phyloP scores from a whole-genome alignment of 92 coral and sea anemone genomes.

The Phymanthus crucifer region DNA sequence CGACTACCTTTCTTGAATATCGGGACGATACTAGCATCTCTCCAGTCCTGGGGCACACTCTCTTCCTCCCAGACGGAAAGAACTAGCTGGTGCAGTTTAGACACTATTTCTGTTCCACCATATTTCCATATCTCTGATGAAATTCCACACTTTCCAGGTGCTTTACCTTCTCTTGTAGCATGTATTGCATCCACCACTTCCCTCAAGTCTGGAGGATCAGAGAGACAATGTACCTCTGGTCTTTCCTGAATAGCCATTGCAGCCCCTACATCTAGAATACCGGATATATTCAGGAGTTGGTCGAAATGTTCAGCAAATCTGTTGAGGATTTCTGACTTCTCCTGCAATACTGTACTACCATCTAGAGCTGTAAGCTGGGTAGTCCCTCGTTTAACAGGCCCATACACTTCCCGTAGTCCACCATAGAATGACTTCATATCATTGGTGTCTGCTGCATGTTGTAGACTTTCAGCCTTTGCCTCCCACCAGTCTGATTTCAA shows the following conservation, averaged over 20 bases:
- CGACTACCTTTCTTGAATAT: constrained; percentile 2
- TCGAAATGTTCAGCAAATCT: constrained; percentile 21
- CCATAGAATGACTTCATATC: constrained; percentile 33
- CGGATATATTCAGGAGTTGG: constrained; percentile 25
- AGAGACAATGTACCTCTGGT: neutral
- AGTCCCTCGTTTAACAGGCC: constrained; percentile 15
- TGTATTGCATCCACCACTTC: neutral
- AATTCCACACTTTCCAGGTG: constrained; percentile 11
- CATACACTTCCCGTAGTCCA: constrained; percentile 23
- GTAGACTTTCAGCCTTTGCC: neutral
- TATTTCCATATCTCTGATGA: neutral
- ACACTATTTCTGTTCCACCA: neutral
- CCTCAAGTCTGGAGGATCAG: too few species aligned
- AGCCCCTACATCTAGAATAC: neutral
- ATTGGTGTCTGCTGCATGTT: constrained; percentile 24
- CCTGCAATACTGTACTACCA: constrained; percentile 24
- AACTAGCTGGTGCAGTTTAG: neutral
- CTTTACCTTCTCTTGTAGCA: neutral
- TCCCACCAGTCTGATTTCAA: neutral
- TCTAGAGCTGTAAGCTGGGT: constrained; percentile 11
- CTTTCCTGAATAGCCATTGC: neutral
- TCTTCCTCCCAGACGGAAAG: neutral
- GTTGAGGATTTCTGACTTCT: constrained; percentile 14
- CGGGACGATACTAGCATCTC: constrained; percentile 10
- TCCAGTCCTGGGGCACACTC: neutral